These are phyloP conservation scores for Melanerpes aurifrons DNA, from an alignment of 2,113 vertebrate species.

Conservation along the genomic window DNA sequence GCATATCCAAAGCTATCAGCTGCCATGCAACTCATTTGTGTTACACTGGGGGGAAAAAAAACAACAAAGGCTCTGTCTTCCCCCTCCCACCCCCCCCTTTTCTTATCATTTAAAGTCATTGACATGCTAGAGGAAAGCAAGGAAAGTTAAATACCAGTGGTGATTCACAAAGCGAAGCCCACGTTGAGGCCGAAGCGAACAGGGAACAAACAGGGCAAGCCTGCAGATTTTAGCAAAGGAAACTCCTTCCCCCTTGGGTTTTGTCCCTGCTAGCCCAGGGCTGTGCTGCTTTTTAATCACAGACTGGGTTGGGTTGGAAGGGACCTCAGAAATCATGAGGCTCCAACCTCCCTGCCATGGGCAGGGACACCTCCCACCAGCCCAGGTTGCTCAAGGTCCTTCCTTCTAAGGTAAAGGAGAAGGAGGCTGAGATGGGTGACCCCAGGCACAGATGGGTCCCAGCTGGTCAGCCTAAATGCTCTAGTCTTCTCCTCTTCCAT, in stretches of 20 bases:
- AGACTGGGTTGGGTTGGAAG: too few species aligned
- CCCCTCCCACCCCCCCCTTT: neutral
- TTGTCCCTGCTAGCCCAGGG: neutral
- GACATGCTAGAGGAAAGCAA: neutral
- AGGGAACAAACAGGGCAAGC: neutral
- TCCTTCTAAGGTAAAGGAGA: too few species aligned
- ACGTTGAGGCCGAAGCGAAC: neutral
- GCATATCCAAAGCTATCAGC: neutral
- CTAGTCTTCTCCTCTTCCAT: too few species aligned
- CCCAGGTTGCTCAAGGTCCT: too few species aligned
- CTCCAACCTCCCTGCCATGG: too few species aligned
- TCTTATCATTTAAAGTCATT: neutral
- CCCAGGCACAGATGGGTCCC: too few species aligned
- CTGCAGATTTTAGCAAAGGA: neutral
- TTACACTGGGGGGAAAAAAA: neutral
- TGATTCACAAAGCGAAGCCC: neutral
- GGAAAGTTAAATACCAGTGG: neutral
- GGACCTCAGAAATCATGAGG: too few species aligned
- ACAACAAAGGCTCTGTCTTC: neutral
- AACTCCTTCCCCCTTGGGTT: neutral
- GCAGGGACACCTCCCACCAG: too few species aligned
- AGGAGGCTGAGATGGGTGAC: too few species aligned
- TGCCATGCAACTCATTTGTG: neutral
- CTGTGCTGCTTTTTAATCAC: fast-evolving
- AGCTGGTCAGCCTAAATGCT: too few species aligned